A percentile compares a stretch with the other conserved stretches of the same genome.
Conservation (phyloP, 2,113 vertebrate species). For the Dromas ardeola region DNA sequence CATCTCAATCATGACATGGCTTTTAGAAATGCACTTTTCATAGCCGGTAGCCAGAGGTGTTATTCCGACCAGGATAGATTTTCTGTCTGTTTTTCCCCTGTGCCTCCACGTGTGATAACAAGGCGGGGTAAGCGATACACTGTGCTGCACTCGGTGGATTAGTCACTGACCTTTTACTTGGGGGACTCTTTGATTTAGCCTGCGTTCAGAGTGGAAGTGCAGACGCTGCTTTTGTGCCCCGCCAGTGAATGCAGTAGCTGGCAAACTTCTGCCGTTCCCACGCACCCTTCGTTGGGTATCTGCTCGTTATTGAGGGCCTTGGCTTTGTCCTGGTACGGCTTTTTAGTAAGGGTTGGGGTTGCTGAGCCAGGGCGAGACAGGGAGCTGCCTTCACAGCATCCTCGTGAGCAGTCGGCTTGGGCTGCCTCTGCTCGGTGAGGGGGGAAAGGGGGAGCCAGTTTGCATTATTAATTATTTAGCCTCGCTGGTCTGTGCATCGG, state of each 20-base stretch:
- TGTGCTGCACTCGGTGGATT: background rate
- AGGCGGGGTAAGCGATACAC: background rate
- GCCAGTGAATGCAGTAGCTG: background rate
- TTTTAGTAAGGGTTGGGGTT: background rate
- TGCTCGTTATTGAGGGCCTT: background rate
- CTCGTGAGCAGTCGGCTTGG: background rate
- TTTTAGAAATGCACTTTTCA: background rate
- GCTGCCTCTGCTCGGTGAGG: background rate
- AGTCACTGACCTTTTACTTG: background rate
- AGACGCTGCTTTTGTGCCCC: fast-evolving
- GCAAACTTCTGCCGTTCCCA: background rate
- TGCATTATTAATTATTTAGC: conserved; percentile 70
- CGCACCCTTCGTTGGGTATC: background rate
- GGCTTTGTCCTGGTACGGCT: background rate
- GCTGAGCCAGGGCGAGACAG: background rate
- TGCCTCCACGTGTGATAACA: background rate
- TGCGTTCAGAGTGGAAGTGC: background rate
- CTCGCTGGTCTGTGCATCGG: conserved; percentile 61
- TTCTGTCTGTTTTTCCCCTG: background rate
- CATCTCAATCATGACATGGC: background rate
- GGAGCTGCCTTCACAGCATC: background rate
- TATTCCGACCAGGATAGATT: background rate
- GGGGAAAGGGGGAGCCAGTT: background rate
- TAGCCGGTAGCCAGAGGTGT: background rate
- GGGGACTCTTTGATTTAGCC: background rate